Percentiles rank a stretch among this genome's conserved stretches.
Evolutionary conservation across 2,113 vertebrate genomes (phyloP).

Genomic region (Atractosteus spatula): DNA sequence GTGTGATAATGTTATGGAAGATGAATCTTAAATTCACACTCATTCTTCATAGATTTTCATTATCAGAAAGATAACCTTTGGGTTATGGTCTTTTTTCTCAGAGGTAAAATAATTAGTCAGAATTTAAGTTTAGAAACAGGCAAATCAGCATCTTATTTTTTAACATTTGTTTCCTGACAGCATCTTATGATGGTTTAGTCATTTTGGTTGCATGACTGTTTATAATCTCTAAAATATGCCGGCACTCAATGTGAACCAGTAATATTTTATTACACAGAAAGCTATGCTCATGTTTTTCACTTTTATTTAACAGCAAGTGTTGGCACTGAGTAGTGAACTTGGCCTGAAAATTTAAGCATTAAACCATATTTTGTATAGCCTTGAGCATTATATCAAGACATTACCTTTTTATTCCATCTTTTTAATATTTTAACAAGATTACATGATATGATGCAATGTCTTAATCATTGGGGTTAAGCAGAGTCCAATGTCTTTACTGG

Average conservation of each 20-base stretch:
- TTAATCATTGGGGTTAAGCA: background rate
- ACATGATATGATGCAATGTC: background rate
- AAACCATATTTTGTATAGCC: background rate
- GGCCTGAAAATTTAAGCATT: background rate
- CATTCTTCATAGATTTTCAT: no score
- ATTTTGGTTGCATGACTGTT: slow-evolving; percentile 1
- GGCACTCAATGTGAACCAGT: background rate
- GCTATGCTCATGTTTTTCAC: background rate
- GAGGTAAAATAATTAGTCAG: no score
- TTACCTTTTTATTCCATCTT: background rate
- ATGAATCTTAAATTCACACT: no score
- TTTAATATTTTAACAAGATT: background rate
- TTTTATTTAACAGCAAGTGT: background rate
- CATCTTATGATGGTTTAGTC: background rate
- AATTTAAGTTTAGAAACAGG: background rate
- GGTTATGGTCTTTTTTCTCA: no score
- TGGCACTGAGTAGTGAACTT: background rate
- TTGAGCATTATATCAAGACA: background rate
- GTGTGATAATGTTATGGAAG: no score
- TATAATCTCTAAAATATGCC: background rate
- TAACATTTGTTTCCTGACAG: background rate
- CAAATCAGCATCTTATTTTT: background rate
- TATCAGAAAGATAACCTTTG: no score
- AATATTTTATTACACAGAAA: background rate
- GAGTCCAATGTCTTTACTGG: background rate